Conservation (phyloP, 2,113 vertebrate species). For the Phaethon lepturus region DNA sequence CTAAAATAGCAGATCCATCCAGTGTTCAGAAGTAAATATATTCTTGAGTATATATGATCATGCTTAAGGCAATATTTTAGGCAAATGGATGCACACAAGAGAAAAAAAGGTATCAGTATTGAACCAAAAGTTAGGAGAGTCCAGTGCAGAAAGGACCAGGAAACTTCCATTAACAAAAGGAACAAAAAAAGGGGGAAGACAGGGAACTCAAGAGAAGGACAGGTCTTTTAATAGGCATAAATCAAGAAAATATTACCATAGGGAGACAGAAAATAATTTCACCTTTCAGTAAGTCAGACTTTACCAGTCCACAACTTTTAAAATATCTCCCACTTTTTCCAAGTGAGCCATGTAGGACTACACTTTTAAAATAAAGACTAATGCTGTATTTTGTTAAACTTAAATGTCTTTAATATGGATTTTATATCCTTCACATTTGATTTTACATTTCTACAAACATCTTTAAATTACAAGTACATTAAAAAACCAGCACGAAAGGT, state of each 20-base stretch:
- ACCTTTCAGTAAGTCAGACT: neutral
- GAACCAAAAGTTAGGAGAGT: neutral
- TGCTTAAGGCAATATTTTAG: neutral
- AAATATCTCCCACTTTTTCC: neutral
- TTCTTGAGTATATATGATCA: neutral
- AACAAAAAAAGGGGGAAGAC: neutral
- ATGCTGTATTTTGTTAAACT: neutral
- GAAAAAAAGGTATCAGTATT: neutral
- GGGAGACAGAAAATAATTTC: neutral
- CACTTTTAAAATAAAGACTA: conserved; percentile 39
- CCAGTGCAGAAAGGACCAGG: neutral
- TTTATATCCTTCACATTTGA: conserved; percentile 4
- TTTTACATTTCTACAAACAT: conserved; percentile 35
- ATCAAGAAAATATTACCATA: neutral
- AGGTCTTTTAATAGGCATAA: neutral
- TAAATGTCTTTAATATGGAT: conserved; percentile 29
- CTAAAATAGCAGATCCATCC: neutral
- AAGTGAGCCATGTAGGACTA: conserved; percentile 3
- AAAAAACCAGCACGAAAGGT: neutral
- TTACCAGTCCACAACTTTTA: neutral
- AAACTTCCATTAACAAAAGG: neutral
- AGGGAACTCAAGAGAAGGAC: neutral
- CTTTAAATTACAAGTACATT: conserved; percentile 16
- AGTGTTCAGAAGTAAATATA: neutral
- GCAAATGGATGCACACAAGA: neutral